Percentiles rank a stretch among this genome's conserved stretches.
These are phyloP conservation scores for Polyommatus icarus DNA, from an alignment of 2,888 invertebrate species.

Conservation along the genomic window DNA sequence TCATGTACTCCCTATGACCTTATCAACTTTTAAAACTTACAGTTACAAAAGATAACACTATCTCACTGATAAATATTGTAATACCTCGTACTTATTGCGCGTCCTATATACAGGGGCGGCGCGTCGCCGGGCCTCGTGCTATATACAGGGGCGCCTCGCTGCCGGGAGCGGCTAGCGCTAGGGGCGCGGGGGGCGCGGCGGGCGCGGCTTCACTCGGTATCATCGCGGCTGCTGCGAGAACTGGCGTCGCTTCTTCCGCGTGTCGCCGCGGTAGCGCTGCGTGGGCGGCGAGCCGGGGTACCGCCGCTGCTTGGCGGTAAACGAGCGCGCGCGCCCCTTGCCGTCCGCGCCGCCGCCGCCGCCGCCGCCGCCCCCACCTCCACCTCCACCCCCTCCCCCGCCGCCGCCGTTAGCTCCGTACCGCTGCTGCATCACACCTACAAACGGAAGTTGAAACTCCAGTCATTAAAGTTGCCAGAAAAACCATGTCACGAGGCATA, in stretches of 20 bases:
- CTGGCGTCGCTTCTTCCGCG: slow-evolving; percentile 58
- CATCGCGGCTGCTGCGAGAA: slow-evolving; percentile 57
- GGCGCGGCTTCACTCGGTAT: slow-evolving; percentile 42
- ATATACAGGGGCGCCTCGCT: background rate
- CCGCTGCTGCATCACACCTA: slow-evolving; percentile 67
- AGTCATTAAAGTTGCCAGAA: background rate
- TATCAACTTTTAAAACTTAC: slow-evolving; percentile 26
- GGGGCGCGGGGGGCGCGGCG: slow-evolving; percentile 32
- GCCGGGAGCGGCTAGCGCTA: slow-evolving; percentile 17
- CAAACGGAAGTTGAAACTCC: background rate
- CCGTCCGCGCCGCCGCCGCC: slow-evolving; percentile 40
- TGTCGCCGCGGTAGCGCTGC: slow-evolving; percentile 42
- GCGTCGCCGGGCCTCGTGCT: background rate
- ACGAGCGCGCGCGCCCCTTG: slow-evolving; percentile 50
- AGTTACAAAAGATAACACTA: slow-evolving; percentile 30
- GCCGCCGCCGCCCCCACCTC: slow-evolving; percentile 44
- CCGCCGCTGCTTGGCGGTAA: slow-evolving; percentile 57
- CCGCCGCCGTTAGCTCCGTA: slow-evolving; percentile 48
- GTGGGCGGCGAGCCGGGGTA: slow-evolving; percentile 47
- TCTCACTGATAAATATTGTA: slow-evolving; percentile 34
- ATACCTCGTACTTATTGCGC: slow-evolving; percentile 29
- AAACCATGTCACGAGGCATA: background rate
- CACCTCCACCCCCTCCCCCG: slow-evolving; percentile 45
- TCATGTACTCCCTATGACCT: slow-evolving; percentile 28
- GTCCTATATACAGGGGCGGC: slow-evolving; percentile 19